Evolutionary conservation across 2,797 vertebrate genomes (phyloP).

Genomic region (Macropus fuliginosus): DNA sequence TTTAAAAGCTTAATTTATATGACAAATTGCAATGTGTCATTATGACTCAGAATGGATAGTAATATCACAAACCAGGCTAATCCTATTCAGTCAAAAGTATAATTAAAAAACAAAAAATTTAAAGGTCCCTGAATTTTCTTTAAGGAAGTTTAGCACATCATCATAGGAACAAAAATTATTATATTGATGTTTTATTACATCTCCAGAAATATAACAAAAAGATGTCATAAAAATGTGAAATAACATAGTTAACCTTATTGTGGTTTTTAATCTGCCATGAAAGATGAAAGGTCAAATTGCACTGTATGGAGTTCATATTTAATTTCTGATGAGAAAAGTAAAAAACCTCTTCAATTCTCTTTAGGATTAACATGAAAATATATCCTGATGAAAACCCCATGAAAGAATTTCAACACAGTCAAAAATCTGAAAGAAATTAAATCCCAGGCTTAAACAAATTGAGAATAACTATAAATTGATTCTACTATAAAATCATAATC

Average conservation of each 20-base stretch:
- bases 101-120: not conserved
- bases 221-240: not conserved
- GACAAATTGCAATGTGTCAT: not conserved
- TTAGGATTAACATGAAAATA: not conserved
- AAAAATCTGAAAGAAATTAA: slow-evolving; percentile 43
- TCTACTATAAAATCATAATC: not conserved
- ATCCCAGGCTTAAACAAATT: slow-evolving; percentile 32
- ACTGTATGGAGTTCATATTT: not conserved
- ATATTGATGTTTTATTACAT: not conserved
- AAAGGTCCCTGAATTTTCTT: not conserved
- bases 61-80: not conserved
- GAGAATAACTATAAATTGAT: not conserved
- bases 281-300: not conserved
- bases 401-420: slow-evolving; percentile 44
- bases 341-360: not conserved
- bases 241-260: not conserved
- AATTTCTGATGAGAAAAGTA: not conserved
- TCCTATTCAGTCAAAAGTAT: not conserved
- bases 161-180: not conserved
- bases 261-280: not conserved
- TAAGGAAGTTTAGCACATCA: not conserved
- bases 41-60: not conserved
- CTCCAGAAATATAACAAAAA: not conserved
- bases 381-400: not conserved
- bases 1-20: not conserved